These are phyloP conservation scores for Pterocles burchelli DNA, from an alignment of 2,113 vertebrate species.

Conservation along the genomic window DNA sequence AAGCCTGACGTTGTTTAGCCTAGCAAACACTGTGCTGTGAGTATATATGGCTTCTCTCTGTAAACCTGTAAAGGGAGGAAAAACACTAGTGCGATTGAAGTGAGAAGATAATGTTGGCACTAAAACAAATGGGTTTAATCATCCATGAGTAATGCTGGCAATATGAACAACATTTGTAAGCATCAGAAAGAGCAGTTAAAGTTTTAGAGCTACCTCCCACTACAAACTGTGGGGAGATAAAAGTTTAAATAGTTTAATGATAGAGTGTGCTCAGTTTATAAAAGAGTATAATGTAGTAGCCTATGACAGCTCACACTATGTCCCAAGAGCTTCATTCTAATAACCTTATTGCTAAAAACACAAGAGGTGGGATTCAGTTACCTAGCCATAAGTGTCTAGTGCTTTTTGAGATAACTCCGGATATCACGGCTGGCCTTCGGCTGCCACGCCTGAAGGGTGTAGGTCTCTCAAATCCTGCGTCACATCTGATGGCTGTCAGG, in stretches of 20 bases:
- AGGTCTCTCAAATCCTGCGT: not conserved
- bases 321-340: not conserved
- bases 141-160: not conserved
- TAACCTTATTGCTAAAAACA: not conserved
- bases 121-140: not conserved
- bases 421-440: not conserved
- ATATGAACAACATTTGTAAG: not conserved
- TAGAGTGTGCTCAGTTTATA: not conserved
- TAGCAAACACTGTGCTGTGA: not conserved
- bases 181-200: not conserved
- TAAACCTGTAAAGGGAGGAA: not conserved
- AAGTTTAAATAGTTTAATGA: not conserved
- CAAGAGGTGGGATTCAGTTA: not conserved
- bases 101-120: not conserved
- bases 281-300: not conserved
- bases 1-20: not conserved
- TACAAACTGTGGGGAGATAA: not conserved
- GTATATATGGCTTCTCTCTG: not conserved
- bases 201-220: not conserved
- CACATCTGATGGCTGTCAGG: not conserved
- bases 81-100: not conserved
- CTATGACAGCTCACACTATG: not conserved
- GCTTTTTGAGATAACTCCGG: not conserved
- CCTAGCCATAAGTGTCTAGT: not conserved
- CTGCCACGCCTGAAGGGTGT: not conserved